A percentile compares a stretch with the other conserved stretches of the same genome.
These are phyloP conservation scores for Anthopleura sola DNA, from an alignment of 64 coral and sea anemone genomes.

Conservation along the genomic window DNA sequence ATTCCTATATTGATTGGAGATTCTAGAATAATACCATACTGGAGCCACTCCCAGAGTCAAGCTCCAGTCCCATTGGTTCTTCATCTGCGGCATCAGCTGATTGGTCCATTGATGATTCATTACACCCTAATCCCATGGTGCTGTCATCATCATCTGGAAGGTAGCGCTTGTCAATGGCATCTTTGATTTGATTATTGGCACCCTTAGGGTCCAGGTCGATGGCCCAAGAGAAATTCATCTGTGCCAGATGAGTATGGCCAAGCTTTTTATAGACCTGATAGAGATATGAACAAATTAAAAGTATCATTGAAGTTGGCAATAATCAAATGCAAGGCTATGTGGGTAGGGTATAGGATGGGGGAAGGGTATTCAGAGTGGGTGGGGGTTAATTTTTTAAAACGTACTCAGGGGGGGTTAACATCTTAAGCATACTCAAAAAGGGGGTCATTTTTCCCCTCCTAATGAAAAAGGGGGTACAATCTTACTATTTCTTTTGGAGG, in stretches of 20 bases:
- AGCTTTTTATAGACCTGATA: conserved; percentile 87
- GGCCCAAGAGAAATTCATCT: conserved; percentile 99
- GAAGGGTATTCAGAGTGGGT: no score
- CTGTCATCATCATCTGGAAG: conserved; percentile 96
- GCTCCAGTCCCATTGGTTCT: conserved; percentile 28
- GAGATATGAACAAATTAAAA: background rate
- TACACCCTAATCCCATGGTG: conserved; percentile 54
- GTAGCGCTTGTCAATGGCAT: conserved; percentile 96
- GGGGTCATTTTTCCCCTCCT: no score
- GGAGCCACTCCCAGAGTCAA: conserved; percentile 18
- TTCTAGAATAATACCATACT: conserved; percentile 36
- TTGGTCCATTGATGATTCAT: conserved; percentile 65
- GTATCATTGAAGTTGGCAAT: background rate
- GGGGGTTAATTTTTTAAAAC: no score
- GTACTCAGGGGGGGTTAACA: no score
- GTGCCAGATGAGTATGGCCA: conserved; percentile 69
- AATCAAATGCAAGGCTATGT: no score
- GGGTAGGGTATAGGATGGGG: no score
- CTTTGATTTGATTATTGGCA: conserved; percentile 99
- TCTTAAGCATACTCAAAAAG: no score
- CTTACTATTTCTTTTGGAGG: no score
- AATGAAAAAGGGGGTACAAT: no score
- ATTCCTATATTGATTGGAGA: background rate
- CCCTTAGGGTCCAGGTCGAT: conserved; percentile 96
- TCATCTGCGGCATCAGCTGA: conserved; percentile 39